Evolutionary conservation across 2,797 vertebrate genomes (phyloP).

Genomic region (Lepus townsendii): DNA sequence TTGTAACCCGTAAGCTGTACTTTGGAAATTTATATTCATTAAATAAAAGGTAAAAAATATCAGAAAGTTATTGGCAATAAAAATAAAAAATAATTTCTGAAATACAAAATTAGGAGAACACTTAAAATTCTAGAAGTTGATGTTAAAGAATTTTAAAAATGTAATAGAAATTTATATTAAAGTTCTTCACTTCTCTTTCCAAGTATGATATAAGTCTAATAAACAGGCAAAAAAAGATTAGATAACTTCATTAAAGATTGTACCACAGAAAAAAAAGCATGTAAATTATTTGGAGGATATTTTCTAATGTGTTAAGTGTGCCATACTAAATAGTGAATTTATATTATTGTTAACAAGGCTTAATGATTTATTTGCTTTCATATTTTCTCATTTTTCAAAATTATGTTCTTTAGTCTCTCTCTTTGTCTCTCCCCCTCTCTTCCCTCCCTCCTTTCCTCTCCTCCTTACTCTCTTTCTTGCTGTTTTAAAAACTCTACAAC

Average conservation of each 20-base stretch:
- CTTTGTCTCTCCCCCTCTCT: not conserved
- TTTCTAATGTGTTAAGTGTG: not conserved
- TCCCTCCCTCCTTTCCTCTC: not conserved
- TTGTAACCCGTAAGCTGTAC: no score
- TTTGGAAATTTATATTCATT: no score
- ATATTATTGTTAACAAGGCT: not conserved
- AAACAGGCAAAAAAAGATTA: not conserved
- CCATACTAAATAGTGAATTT: not conserved
- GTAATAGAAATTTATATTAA: not conserved
- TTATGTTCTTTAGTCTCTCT: not conserved
- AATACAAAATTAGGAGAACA: not conserved
- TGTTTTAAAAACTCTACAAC: not conserved
- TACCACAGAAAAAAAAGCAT: not conserved
- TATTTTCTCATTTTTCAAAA: slow-evolving; percentile 15
- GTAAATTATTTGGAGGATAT: not conserved
- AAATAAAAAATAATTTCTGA: not conserved
- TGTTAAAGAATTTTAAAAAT: not conserved
- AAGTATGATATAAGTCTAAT: not conserved
- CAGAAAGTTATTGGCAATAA: not conserved
- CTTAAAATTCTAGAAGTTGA: not conserved
- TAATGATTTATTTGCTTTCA: not conserved
- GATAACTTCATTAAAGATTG: not conserved
- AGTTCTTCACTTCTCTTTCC: not conserved
- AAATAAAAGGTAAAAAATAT: not conserved
- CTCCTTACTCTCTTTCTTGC: not conserved